These are phyloP conservation scores for Drosophila subsilvestris DNA, from an alignment of 2,888 invertebrate genomes.

Conservation along the genomic window DNA sequence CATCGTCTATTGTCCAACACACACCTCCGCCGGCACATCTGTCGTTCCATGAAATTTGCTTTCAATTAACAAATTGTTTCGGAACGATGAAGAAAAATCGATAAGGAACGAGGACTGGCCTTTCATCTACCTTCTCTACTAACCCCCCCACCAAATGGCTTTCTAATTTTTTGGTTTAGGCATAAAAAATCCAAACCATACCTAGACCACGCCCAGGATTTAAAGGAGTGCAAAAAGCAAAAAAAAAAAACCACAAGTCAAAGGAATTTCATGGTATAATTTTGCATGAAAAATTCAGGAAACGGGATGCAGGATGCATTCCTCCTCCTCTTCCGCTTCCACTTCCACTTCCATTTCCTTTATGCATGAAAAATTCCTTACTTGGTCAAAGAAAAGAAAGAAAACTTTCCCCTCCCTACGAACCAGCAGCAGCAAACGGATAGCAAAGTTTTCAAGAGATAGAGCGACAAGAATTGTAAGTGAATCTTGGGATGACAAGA, in stretches of 20 bases:
- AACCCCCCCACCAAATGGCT: neutral
- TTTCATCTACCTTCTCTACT: slow-evolving; percentile 9
- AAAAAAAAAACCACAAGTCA: neutral
- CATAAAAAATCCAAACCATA: slow-evolving; percentile 22
- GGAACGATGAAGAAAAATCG: slow-evolving; percentile 26
- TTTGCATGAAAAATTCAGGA: slow-evolving; percentile 14
- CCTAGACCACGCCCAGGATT: neutral
- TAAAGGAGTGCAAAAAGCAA: neutral
- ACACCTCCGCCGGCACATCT: slow-evolving; percentile 15
- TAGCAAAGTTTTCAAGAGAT: slow-evolving; percentile 27
- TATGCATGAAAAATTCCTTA: slow-evolving; percentile 32
- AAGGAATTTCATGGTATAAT: neutral
- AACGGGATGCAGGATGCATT: slow-evolving; percentile 11
- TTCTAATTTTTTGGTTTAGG: slow-evolving; percentile 4
- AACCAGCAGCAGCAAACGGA: slow-evolving; percentile 1
- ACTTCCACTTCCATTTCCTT: slow-evolving; percentile 6
- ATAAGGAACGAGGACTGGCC: slow-evolving; percentile 11
- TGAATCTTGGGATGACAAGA: slow-evolving; percentile 40
- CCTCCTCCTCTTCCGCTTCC: neutral
- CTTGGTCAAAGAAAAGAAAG: slow-evolving; percentile 29
- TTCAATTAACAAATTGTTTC: slow-evolving; percentile 74
- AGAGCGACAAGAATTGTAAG: slow-evolving; percentile 17
- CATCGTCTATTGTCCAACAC: neutral
- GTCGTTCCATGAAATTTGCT: slow-evolving; percentile 61
- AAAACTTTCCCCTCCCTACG: slow-evolving; percentile 16